Evolutionary conservation across 2,113 vertebrate species (phyloP), one percentile per base, ranked within the genome.

Genomic region (Ceyx melanurus): DNA sequence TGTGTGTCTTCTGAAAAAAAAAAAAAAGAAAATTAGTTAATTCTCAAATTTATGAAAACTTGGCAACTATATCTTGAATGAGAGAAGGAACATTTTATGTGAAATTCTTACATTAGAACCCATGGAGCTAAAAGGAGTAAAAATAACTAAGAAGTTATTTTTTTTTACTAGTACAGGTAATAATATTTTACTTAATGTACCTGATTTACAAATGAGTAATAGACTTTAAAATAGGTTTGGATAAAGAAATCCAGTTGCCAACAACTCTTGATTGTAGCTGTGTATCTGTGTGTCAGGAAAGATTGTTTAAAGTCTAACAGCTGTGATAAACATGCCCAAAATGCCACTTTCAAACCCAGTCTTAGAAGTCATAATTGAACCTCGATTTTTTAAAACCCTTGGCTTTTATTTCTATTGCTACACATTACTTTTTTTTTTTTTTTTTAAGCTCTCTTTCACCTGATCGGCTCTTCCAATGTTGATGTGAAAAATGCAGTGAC

Each of bases 401-500:
- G 28, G 4, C 5, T 0, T 87, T 86, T 89, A 46, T 68, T 7
- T 57, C 5, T 54, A 26, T 53, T 73, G 15, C 51, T 84, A 28
- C 18, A 13, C 57, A 21, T 13, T 86, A 13, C 15, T 54, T 40
- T 11, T 19, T 56, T 56, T 37, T 21, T 89, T 93, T 62, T 79
- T 64, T 95, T 80, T 14, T 95, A 61, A 99, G 98, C 88, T 91
- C 46, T 98, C 60, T 87, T 99, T 95, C 96, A 96, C 13, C 93
- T 97, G 26, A 85, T 97, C 9, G 13, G 67, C 43, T 97, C 98
- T 90, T 99, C 99, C 92, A 99, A 99, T 28, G 98, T 99, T 91
- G 99, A 99, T 85, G 98, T 99, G 96, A 99, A 99, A 96, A 99
- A 99, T 74, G 97, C 97, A 3, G 73, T 99, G 98, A 98, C 98